Evolutionary conservation across 1,140 invertebrate genomes (phyloP), one percentile per base, ranked within the genome.

Genomic region (Drosophila equinoxialis): DNA sequence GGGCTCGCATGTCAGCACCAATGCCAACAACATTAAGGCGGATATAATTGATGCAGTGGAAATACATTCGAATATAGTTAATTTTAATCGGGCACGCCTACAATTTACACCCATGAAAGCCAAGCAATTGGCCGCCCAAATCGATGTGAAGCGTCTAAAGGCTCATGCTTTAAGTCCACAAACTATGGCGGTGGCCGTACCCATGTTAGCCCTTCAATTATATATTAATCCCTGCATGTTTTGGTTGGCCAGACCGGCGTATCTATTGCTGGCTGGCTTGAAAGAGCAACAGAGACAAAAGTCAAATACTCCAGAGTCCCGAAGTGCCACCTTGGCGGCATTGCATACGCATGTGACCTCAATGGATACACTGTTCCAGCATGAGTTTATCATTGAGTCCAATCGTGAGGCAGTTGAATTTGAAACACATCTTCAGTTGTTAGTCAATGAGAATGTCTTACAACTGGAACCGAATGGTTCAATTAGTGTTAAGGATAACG

Each of bases 191-290:
- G 93, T 94, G 60, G 94, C 95, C 0, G 93, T 96, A 20, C 94
- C 96, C 1, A 93, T 95, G 45, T 93, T 96, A 41, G 95, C 95
- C 80, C 79, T 96, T 33, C 94, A 96, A 79, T 92, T 96, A 68
- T 96, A 97, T 85, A 93, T 95, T 11, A 96, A 97, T 93, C 95
- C 95, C 2, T 93, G 93, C 33, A 92, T 96, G 54, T 94, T 95
- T 79, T 95, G 95, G 92, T 73, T 96, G 11, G 92, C 94, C 11
- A 93, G 94, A 67, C 93, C 94, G 2, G 94, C 95, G 0, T 92
- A 96, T 39, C 81, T 95, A n/a, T 92, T 93, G 26, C 71, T 93
- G 17, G 81, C 93, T 0, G 90, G 81, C 0, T 60, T 93, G 3
- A 74, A 81, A 14, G 86, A 92, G 60, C 66, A 80, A 68, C 41